Base-by-base conservation (phyloP, 30 jellyfish, hydroid and myxozoan species). In the Phacellophora camtschatica region DNA sequence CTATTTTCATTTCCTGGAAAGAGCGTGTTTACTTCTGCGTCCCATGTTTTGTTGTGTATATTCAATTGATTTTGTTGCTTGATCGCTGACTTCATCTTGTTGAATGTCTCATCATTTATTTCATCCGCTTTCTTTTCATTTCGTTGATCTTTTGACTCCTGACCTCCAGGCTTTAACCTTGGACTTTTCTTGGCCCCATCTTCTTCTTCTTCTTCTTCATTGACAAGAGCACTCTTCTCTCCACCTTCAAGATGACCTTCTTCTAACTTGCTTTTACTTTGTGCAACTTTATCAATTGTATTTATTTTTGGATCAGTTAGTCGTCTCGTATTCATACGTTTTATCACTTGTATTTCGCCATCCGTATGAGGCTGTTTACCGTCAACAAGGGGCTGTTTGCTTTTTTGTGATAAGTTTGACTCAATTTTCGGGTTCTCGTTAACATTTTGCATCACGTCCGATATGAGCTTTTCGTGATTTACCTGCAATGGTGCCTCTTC, bases 1-100 rank as follows among this genome's bases (percentile, higher is more conserved):
- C 31, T 39, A 71, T 30, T 48, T 29, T 37, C 31, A 12, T 48
- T 62, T 62, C 82, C 74, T 36, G 90, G 90, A 63, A 78, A 78
- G 19, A 78, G 35, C 11, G 74, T 10, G 48, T 78, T 78, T 31
- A 78, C 90, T 78, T 78, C 90, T 75, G 73, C 90, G 13, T 78
- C 90, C 90, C 90, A 78, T 41, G 90, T 78, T 32, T 78, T 78
- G 66, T 78, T 78, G 8, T 59, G 48, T 33, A 78, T 20, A 41
- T 51, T 67, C 69, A 43, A 54, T 9, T 13, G 25, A 6, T 43
- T 55, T 9, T 78, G 65, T 45, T 68, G 22, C 31, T 78, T 46
- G 13, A 78, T 66, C 0, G 68, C 67, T 19, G 71, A 20, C 49
- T 78, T 78, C 65, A 78, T 10, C 20, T 46, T 78, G 63, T 31